phyloP scores from a whole-genome alignment of 2,113 vertebrate genomes.

The Mormyrus iriodes region DNA sequence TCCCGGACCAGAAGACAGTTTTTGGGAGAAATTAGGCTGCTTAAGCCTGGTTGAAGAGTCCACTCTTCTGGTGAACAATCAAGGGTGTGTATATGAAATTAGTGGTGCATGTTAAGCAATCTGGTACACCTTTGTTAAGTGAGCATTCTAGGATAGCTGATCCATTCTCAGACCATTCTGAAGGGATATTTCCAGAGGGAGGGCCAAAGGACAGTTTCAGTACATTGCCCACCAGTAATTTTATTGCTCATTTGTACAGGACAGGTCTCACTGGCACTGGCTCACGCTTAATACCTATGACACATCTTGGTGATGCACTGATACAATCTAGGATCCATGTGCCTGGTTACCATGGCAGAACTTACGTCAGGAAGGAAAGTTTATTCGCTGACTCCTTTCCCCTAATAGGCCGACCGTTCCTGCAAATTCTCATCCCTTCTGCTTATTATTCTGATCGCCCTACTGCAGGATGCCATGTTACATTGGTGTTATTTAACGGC shows the following conservation, averaged over 20 bases:
- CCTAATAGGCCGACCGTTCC: neutral
- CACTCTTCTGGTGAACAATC: neutral
- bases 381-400: neutral
- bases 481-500: neutral
- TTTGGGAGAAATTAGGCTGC: neutral
- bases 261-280: neutral
- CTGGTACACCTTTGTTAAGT: neutral
- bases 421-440: neutral
- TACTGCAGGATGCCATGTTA: neutral
- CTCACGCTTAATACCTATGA: neutral
- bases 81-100: neutral
- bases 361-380: neutral
- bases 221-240: neutral
- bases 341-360: neutral
- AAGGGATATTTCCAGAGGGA: neutral
- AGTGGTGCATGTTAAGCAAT: neutral
- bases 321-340: neutral
- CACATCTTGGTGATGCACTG: neutral
- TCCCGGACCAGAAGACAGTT: neutral
- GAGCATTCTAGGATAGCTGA: constrained; percentile 5
- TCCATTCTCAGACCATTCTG: neutral
- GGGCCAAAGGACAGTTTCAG: neutral
- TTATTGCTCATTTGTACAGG: neutral
- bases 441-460: neutral
- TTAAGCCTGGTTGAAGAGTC: neutral